phyloP scores from a whole-genome alignment of 2,797 vertebrate genomes.

The Lepilemur septentrionalis region DNA sequence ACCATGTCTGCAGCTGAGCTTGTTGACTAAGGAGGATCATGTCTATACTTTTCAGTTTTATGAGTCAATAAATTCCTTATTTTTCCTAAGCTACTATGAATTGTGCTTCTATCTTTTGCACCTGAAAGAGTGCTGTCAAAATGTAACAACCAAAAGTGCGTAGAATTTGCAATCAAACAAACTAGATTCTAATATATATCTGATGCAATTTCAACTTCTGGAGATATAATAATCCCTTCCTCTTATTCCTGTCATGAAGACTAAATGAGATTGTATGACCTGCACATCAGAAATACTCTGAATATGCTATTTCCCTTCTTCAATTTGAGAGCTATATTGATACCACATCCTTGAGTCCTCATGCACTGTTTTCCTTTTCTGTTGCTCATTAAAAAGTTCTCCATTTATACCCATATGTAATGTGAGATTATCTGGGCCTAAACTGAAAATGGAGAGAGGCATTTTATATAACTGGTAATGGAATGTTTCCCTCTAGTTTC shows the following conservation, averaged over 20 bases:
- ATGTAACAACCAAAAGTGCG: background rate
- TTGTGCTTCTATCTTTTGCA: background rate
- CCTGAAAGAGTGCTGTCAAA: background rate
- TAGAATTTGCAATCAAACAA: background rate
- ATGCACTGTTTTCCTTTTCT: background rate
- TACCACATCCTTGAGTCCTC: background rate
- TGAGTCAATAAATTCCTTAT: background rate
- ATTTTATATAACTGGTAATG: background rate
- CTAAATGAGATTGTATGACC: background rate
- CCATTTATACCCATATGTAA: background rate
- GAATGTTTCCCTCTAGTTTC: background rate
- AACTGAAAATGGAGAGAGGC: background rate
- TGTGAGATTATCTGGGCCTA: background rate
- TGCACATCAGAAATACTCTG: background rate
- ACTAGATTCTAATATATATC: background rate
- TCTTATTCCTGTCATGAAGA: background rate
- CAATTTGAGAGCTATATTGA: background rate
- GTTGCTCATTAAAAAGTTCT: slow-evolving; percentile 16
- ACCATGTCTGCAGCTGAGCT: background rate
- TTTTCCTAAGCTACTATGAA: background rate
- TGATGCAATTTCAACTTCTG: background rate
- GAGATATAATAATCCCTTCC: background rate
- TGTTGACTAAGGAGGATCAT: background rate
- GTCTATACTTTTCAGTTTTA: background rate
- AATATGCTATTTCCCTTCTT: background rate